Conservation (phyloP, 2,113 vertebrate species). For the Rafetus swinhoei region DNA sequence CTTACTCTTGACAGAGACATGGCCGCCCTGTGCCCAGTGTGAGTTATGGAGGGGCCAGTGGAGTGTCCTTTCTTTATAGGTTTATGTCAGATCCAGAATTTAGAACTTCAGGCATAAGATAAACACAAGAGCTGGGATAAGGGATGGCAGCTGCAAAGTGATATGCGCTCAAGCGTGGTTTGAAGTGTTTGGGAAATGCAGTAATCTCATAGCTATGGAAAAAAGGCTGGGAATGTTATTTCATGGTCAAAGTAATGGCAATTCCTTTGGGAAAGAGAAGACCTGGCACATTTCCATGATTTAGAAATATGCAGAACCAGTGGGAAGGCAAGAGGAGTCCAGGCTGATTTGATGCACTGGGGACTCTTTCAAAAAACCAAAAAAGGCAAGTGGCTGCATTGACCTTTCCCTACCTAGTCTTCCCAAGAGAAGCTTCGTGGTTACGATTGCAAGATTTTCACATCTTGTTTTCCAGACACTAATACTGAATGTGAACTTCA, state of each 20-base stretch:
- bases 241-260: slow-evolving; percentile 44
- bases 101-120: not conserved
- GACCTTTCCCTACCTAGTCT: not conserved
- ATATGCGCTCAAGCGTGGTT: slow-evolving; percentile 33
- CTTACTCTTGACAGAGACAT: slow-evolving; percentile 12
- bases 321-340: slow-evolving; percentile 43
- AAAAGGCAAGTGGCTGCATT: slow-evolving; percentile 56
- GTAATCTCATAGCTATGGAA: slow-evolving; percentile 43
- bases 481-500: slow-evolving; percentile 43
- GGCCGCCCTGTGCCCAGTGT: not conserved
- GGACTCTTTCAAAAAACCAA: not conserved
- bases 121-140: slow-evolving; percentile 60
- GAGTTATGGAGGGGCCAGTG: slow-evolving; percentile 16
- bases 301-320: slow-evolving; percentile 52
- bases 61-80: not conserved
- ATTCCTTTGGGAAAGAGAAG: slow-evolving; percentile 72
- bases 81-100: not conserved
- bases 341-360: not conserved
- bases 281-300: slow-evolving; percentile 51
- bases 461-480: slow-evolving; percentile 47
- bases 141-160: slow-evolving; percentile 49
- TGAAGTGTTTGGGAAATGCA: slow-evolving; percentile 67
- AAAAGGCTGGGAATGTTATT: slow-evolving; percentile 64
- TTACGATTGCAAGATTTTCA: slow-evolving; percentile 18
- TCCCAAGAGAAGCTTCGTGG: slow-evolving; percentile 48